Percentiles rank a stretch among this genome's conserved stretches.
Conservation (phyloP, 2,797 vertebrate genomes). For the Oreochromis mossambicus region DNA sequence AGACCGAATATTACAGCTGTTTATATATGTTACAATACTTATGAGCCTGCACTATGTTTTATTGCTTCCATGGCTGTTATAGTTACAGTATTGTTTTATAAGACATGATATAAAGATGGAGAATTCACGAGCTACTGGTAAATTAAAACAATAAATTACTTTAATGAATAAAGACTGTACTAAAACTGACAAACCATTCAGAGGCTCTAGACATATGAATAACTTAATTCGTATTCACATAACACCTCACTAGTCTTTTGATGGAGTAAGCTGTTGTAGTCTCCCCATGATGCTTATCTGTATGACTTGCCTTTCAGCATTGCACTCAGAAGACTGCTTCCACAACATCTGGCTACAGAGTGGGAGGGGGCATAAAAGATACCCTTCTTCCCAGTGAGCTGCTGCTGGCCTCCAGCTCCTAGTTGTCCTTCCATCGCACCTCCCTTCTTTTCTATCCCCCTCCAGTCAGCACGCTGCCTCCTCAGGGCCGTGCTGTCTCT, state of each 20-base stretch:
- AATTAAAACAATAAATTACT: not conserved
- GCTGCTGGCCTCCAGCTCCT: conserved; percentile 37
- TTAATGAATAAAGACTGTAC: not conserved
- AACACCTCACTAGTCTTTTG: not conserved
- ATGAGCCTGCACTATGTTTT: not conserved
- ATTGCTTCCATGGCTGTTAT: not conserved
- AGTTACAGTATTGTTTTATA: not conserved
- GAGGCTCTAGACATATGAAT: not conserved
- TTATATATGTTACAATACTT: not conserved
- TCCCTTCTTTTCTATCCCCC: conserved; percentile 23
- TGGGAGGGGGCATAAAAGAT: conserved; percentile 12
- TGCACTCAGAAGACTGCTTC: conserved; percentile 35
- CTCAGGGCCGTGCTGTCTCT: conserved; percentile 82
- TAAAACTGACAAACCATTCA: conserved; percentile 1
- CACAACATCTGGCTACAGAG: conserved; percentile 58
- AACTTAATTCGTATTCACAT: conserved; percentile 2
- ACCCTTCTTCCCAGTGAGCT: conserved; percentile 6
- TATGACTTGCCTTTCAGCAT: conserved; percentile 18
- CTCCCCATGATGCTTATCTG: conserved; percentile 46
- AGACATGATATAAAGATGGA: not conserved
- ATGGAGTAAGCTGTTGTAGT: conserved; percentile 23
- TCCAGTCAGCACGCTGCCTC: conserved; percentile 70
- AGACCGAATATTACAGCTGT: not conserved
- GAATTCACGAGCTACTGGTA: not conserved
- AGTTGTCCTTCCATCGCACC: conserved; percentile 42